Evolutionary conservation across 2,113 vertebrate species (phyloP).

Genomic region (Formicarius rufipectus): DNA sequence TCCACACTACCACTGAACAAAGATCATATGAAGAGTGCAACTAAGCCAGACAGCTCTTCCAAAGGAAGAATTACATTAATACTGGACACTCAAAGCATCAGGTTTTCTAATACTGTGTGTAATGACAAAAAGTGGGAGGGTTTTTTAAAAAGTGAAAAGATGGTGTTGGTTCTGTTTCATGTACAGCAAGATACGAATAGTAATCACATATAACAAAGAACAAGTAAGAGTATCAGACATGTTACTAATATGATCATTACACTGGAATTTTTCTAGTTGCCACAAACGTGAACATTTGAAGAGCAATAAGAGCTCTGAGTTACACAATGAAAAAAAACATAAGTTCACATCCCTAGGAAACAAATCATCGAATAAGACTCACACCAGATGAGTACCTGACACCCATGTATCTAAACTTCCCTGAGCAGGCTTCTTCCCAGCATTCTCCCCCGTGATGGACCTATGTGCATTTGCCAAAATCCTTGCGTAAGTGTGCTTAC

Average conservation of each 20-base stretch:
- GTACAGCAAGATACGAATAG: neutral
- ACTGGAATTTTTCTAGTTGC: neutral
- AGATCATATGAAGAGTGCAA: neutral
- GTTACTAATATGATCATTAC: neutral
- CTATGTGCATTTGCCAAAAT: neutral
- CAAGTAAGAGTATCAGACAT: neutral
- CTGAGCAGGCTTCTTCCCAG: neutral
- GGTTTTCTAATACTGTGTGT: neutral
- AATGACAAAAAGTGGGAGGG: neutral
- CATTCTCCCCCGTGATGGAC: neutral
- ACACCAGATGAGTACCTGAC: neutral
- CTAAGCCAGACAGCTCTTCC: neutral
- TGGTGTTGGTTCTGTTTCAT: neutral
- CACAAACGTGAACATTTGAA: neutral
- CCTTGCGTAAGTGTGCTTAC: neutral
- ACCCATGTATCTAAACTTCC: neutral
- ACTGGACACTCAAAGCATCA: neutral
- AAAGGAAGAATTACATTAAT: neutral
- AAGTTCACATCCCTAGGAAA: neutral
- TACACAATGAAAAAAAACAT: neutral
- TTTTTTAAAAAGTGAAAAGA: neutral
- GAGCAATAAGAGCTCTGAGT: neutral
- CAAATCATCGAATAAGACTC: neutral
- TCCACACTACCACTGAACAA: neutral
- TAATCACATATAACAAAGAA: neutral